Conservation (phyloP, 2,113 vertebrate species). For the Anguilla rostrata region DNA sequence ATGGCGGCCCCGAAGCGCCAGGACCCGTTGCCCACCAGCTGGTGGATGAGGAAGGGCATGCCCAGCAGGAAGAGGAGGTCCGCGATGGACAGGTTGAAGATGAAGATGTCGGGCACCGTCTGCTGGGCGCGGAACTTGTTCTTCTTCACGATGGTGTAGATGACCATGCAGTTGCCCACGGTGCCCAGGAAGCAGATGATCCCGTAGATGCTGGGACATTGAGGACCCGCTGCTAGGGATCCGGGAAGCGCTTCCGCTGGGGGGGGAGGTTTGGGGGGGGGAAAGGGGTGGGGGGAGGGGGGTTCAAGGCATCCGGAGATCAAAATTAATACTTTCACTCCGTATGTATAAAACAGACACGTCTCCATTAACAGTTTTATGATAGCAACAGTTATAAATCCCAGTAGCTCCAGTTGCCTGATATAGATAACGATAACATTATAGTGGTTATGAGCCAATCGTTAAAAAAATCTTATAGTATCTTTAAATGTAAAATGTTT, state of each 20-base stretch:
- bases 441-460: neutral
- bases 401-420: neutral
- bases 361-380: neutral
- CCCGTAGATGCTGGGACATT: conserved; percentile 78
- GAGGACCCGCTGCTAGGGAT: conserved; percentile 63
- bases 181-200: conserved; percentile 82
- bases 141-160: conserved; percentile 81
- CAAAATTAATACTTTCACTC: neutral
- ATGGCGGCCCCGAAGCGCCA: conserved; percentile 80
- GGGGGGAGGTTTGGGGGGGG: neutral
- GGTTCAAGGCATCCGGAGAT: conserved; percentile 24
- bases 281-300: neutral
- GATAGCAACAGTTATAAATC: neutral
- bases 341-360: too few species aligned
- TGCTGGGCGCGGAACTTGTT: conserved; percentile 75
- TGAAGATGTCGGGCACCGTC: conserved; percentile 82
- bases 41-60: conserved; percentile 87
- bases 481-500: too few species aligned
- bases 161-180: conserved; percentile 77
- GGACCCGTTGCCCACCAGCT: conserved; percentile 78
- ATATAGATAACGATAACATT: neutral
- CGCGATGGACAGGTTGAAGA: conserved; percentile 79
- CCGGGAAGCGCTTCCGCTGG: conserved; percentile 50
- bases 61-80: conserved; percentile 81
- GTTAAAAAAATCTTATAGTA: neutral